Percentiles rank a stretch among this genome's conserved stretches.
phyloP scores from a whole-genome alignment of 2,888 invertebrate genomes.

The Meteorus cinctellus region DNA sequence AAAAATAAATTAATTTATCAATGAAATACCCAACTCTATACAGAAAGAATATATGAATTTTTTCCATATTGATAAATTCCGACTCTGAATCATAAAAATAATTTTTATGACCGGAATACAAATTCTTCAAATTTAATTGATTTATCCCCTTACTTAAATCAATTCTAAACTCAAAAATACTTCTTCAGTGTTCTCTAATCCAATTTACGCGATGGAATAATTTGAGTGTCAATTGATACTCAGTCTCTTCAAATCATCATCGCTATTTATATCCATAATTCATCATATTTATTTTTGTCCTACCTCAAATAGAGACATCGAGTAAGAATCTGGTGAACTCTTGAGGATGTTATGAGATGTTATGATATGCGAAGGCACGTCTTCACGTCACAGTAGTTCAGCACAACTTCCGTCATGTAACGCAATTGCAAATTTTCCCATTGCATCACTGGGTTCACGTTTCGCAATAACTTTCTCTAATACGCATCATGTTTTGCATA shows the following conservation, averaged over 20 bases:
- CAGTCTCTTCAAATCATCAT: background rate
- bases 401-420: conserved; percentile 57
- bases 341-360: background rate
- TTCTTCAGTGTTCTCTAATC: background rate
- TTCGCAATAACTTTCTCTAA: conserved; percentile 53
- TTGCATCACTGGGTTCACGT: conserved; percentile 13
- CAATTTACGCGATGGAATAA: background rate
- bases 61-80: too few species aligned
- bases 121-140: too few species aligned
- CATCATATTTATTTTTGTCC: too few species aligned
- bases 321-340: background rate
- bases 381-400: conserved; percentile 21
- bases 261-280: too few species aligned
- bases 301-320: too few species aligned
- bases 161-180: too few species aligned
- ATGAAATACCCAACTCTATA: too few species aligned
- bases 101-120: too few species aligned
- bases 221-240: background rate
- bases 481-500: conserved; percentile 41
- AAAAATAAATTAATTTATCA: too few species aligned
- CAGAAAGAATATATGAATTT: too few species aligned
- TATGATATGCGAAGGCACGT: background rate
- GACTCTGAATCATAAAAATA: too few species aligned
- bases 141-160: too few species aligned
- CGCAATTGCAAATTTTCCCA: conserved; percentile 53